phyloP scores from a whole-genome alignment of 2,888 invertebrate species.

The Perizoma affinitatum region DNA sequence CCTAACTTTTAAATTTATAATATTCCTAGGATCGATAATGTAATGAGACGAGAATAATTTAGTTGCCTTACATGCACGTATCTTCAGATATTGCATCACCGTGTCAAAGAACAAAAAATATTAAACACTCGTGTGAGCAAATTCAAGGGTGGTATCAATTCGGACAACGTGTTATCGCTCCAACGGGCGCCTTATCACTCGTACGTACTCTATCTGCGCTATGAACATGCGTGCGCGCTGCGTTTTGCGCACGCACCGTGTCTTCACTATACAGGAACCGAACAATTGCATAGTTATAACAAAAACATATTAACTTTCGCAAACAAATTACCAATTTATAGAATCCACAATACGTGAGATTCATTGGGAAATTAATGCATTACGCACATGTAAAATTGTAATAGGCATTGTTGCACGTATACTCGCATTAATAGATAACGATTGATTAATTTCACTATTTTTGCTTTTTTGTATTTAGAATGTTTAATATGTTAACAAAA shows the following conservation, averaged over 20 bases:
- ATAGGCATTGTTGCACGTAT: conserved; percentile 55
- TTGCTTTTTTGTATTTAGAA: conserved; percentile 4
- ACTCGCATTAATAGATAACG: conserved; percentile 41
- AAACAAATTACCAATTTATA: conserved; percentile 66
- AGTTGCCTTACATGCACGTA: too few relatives aligned
- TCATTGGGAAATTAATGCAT: conserved; percentile 71
- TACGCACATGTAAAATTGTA: conserved; percentile 69
- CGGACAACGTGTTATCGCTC: conserved; percentile 63
- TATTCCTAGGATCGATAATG: too few relatives aligned
- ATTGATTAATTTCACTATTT: conserved; percentile 13
- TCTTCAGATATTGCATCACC: too few relatives aligned
- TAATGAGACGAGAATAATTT: too few relatives aligned
- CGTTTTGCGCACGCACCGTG: conserved; percentile 69
- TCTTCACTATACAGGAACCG: conserved; percentile 53
- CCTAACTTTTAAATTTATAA: too few relatives aligned
- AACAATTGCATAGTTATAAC: conserved; percentile 57
- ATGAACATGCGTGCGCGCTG: conserved; percentile 70
- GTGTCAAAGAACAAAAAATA: conserved; percentile 6
- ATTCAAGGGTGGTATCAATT: conserved; percentile 58
- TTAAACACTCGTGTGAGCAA: conserved; percentile 49
- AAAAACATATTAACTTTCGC: conserved; percentile 67
- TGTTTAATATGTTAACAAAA: too few relatives aligned
- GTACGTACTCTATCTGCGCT: conserved; percentile 73
- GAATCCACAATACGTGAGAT: conserved; percentile 73
- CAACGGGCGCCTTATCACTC: conserved; percentile 61